phyloP scores from a whole-genome alignment of 2,113 vertebrate species.

The Tragelaphus scriptus region DNA sequence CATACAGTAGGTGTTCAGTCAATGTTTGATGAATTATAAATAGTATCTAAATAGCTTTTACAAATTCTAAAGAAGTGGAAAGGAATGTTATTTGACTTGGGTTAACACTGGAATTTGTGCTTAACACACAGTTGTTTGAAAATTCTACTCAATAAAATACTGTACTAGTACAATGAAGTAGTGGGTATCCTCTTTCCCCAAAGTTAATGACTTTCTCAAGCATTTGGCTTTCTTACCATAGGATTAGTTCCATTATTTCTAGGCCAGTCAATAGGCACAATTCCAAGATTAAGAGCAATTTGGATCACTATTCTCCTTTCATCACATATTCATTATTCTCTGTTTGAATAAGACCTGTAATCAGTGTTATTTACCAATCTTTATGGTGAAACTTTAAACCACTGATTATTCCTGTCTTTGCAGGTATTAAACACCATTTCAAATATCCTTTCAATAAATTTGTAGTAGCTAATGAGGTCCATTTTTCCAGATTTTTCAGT shows the following conservation, averaged over 20 bases:
- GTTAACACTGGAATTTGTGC: constrained; percentile 42
- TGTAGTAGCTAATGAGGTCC: constrained; percentile 54
- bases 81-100: constrained; percentile 42
- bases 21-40: background rate
- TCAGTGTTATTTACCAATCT: constrained; percentile 69
- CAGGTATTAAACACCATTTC: constrained; percentile 71
- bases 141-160: constrained; percentile 41
- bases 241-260: constrained; percentile 53
- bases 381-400: constrained; percentile 63
- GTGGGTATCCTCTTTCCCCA: background rate
- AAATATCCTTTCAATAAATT: constrained; percentile 58
- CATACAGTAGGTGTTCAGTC: constrained; percentile 10
- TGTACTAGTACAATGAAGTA: constrained; percentile 32
- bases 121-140: constrained; percentile 35
- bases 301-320: constrained; percentile 58
- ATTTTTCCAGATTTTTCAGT: constrained; percentile 53
- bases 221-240: constrained; percentile 48
- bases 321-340: constrained; percentile 62
- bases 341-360: constrained; percentile 67
- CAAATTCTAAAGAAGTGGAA: background rate
- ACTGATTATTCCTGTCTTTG: constrained; percentile 56
- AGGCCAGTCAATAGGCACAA: constrained; percentile 50
- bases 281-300: constrained; percentile 64
- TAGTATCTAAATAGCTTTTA: constrained; percentile 27
- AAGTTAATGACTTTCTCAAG: constrained; percentile 59